These are phyloP conservation scores for Gobius niger DNA, from an alignment of 2,113 vertebrate species.

Conservation along the genomic window DNA sequence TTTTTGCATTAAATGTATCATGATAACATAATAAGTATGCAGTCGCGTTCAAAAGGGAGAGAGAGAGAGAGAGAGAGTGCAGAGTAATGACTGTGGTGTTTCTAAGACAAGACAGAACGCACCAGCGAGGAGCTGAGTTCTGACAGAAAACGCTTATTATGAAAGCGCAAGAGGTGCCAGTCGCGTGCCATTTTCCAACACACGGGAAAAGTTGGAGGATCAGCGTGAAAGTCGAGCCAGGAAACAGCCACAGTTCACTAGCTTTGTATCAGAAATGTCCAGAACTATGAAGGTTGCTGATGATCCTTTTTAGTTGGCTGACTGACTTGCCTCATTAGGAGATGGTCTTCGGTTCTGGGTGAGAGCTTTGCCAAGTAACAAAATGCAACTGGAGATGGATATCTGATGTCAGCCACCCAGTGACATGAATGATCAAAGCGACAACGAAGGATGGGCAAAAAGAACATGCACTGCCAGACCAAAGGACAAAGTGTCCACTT, in stretches of 20 bases:
- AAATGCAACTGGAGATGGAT: too few species aligned
- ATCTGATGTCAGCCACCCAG: too few species aligned
- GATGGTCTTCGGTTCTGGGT: too few species aligned
- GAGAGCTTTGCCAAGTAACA: too few species aligned
- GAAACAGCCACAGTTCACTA: neutral
- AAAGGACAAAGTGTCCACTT: too few species aligned
- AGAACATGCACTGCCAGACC: too few species aligned
- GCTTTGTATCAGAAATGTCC: neutral
- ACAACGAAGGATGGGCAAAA: too few species aligned
- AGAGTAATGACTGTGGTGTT: constrained; percentile 28
- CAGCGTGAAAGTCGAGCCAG: neutral
- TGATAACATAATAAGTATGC: constrained; percentile 57
- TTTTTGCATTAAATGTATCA: constrained; percentile 46
- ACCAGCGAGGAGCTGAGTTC: neutral
- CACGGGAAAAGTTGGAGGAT: neutral
- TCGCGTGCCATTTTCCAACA: constrained; percentile 14
- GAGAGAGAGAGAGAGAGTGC: constrained; percentile 6
- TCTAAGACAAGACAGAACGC: constrained; percentile 23
- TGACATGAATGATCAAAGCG: too few species aligned
- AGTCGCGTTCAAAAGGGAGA: constrained; percentile 35
- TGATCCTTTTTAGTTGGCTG: neutral
- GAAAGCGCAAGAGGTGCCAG: constrained; percentile 2
- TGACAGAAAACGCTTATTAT: constrained; percentile 27
- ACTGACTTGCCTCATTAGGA: too few species aligned
- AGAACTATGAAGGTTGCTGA: neutral